Conservation (phyloP, 2,113 vertebrate species). For the Microtus ochrogaster region DNA sequence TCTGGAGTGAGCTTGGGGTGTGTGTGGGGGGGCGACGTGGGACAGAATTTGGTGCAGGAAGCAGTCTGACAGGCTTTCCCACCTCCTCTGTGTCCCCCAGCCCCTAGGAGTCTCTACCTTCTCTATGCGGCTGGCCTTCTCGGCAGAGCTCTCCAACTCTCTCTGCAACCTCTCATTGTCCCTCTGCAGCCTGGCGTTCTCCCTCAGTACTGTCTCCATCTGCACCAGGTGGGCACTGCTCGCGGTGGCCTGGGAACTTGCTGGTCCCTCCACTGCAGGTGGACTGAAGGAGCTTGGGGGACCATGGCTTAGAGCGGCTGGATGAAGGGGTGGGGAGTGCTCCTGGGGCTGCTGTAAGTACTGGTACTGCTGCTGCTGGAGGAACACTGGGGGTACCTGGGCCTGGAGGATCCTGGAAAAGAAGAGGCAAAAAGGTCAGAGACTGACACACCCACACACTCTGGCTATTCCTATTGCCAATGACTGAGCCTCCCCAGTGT, state of each 20-base stretch:
- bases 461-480: neutral
- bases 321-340: conserved; percentile 58
- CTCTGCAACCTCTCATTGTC: conserved; percentile 86
- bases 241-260: conserved; percentile 73
- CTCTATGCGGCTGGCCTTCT: conserved; percentile 93
- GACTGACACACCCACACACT: neutral
- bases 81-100: neutral
- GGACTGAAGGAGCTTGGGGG: conserved; percentile 85
- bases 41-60: neutral
- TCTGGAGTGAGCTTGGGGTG: conserved; percentile 56
- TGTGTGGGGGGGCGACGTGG: neutral
- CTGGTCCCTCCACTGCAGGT: conserved; percentile 85
- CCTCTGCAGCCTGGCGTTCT: conserved; percentile 92
- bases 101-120: conserved; percentile 89
- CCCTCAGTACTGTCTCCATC: conserved; percentile 88
- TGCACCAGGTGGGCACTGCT: conserved; percentile 87
- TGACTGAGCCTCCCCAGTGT: neutral
- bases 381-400: conserved; percentile 85
- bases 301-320: conserved; percentile 84
- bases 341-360: conserved; percentile 74
- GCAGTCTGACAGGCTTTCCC: neutral
- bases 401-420: conserved; percentile 89
- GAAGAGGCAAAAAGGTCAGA: conserved; percentile 45
- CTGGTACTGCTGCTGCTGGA: conserved; percentile 80
- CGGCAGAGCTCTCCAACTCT: conserved; percentile 87